Base-by-base conservation (phyloP, 2,888 invertebrate genomes). In the Sturmia bella region DNA sequence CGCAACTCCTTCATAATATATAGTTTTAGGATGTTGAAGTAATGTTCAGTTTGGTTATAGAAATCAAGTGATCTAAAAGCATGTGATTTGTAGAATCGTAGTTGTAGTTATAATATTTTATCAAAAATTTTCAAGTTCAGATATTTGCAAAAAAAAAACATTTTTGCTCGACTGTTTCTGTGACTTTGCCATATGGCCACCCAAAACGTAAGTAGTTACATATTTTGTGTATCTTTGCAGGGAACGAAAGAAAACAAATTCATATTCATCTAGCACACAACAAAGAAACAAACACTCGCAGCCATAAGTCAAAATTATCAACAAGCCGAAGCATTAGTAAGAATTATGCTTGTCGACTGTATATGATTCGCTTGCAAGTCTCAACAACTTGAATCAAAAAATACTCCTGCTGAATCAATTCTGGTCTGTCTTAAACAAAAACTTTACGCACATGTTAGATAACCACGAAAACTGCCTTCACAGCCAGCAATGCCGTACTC, bases 251-350 rank as follows among this genome's bases (percentile, higher is more conserved):
- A 27, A 9, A 50, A 61, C 27, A 54, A 43, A 24, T 78, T 37
- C 66, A 39, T 61, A 73, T 66, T 78, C 72, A 70, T 72, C 72
- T 59, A 56, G 56, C 77, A 69, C 64, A 82, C 74, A 74, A 69
- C 57, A 70, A 32, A 32, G 7, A 70, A 74, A 69, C 57, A 70
- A 32, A 32, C 32, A 70, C 32, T 78, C 84, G 86, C 75, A 83
- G 86, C 86, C 89, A 89, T 89, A 89, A 89, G 89, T 89, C 89
- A 89, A 89, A 89, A 89, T 89, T 89, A 89, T 89, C 89, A 89
- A 89, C 88, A 89, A 88, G 87, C 85, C 84, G 83, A 85, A 84
- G 85, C 73, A 77, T 85, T 83, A 84, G 82, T 66, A 84, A 83
- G 84, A 85, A 85, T 85, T 85, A 85, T 83, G 83, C 82, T 27